phyloP scores from a whole-genome alignment of 2,113 vertebrate genomes.

The Galemys pyrenaicus region DNA sequence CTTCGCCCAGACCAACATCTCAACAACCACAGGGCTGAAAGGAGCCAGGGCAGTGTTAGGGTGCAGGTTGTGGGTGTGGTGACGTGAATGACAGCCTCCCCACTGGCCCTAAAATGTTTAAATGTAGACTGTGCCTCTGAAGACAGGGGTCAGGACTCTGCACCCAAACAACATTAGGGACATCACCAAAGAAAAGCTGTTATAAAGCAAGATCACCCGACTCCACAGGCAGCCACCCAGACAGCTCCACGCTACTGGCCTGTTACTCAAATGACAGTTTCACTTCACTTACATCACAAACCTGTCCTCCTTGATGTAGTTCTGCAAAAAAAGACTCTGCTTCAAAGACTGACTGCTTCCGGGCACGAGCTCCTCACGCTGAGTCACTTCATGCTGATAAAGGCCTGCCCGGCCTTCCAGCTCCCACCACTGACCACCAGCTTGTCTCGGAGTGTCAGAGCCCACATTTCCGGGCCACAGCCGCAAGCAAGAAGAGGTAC shows the following conservation, averaged over 20 bases:
- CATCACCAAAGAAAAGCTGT: conserved; percentile 48
- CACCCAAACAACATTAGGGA: conserved; percentile 1
- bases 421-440: neutral
- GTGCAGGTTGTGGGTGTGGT: accelerated
- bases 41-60: accelerated
- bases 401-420: conserved; percentile 34
- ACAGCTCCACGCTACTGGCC: conserved; percentile 52
- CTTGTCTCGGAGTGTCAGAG: neutral
- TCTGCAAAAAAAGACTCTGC: conserved; percentile 29
- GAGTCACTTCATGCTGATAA: conserved; percentile 61
- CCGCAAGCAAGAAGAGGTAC: accelerated
- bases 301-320: conserved; percentile 30
- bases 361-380: conserved; percentile 53
- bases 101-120: neutral
- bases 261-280: conserved; percentile 77
- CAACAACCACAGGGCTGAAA: neutral
- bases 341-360: conserved; percentile 72
- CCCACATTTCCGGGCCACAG: neutral
- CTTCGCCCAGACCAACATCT: neutral
- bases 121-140: conserved; percentile 44
- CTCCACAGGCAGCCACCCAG: conserved; percentile 34
- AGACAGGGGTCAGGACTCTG: conserved; percentile 46
- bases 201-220: conserved; percentile 37
- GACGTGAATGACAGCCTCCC: accelerated
- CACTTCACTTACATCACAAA: conserved; percentile 51